Base-by-base conservation (phyloP, 2,113 vertebrate species). In the Neoarius graeffei region DNA sequence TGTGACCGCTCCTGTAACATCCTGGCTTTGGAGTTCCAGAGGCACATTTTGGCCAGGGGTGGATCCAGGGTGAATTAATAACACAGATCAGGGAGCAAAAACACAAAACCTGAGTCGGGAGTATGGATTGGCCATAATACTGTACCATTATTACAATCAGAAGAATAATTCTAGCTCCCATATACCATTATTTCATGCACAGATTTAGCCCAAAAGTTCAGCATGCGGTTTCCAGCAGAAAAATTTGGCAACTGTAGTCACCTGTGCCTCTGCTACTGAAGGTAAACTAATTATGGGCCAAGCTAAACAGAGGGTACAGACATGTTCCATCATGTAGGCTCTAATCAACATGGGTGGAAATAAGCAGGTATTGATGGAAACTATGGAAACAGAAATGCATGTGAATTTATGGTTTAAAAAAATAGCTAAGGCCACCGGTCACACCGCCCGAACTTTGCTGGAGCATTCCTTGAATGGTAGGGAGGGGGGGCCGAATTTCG, bases 21-120 rank as follows among this genome's bases (percentile, higher is more conserved):
- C 59, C 27, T 48, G 20, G 27, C 15, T 30, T 82, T n/a, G 57
- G 11, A 87, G 35, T 2, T 81, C 59, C 50, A 57, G 80, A 59
- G 83, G 59, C 6, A 79, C 81, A 84, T 52, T 85, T 64, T 67
- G 60, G 27, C 81, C 56, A 82, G 85, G 88, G 59, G 15, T 85
- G 66, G 74, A 79, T 82, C 88, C 82, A 66, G 30, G 86, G 90
- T 52, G 88, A 90, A 88, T 92, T 94, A 94, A 94, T 93, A 92
- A 93, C 89, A 91, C 91, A 88, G 60, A 9, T 73, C 6, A 0
- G 79, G 85, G 88, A 89, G 80, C 5, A 89, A 87, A 54, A 89
- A 89, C 89, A 89, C 88, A 84, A 42, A 85, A 85, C 56, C 87
- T 19, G 7, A 15, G 66, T 11, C n/a, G 8, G 52, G 57, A 71